phyloP scores from a whole-genome alignment of 1,140 invertebrate species.

The Gryllus bimaculatus region DNA sequence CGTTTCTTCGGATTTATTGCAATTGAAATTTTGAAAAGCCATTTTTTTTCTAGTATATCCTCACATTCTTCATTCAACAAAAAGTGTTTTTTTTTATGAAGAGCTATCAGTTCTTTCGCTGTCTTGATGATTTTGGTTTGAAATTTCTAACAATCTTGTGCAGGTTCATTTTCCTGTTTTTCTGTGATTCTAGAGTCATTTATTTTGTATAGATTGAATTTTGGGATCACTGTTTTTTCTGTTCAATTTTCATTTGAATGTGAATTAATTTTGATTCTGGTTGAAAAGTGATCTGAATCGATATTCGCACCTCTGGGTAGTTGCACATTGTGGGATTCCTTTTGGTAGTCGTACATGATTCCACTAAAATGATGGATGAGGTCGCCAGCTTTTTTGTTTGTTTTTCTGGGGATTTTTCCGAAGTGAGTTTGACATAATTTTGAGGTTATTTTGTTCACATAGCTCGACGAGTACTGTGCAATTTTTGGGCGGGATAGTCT shows the following conservation, averaged over 20 bases:
- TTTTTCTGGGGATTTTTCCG: neutral
- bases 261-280: neutral
- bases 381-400: neutral
- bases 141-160: neutral
- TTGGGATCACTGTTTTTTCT: neutral
- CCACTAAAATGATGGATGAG: neutral
- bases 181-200: neutral
- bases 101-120: neutral
- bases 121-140: neutral
- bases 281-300: neutral
- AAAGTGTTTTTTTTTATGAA: neutral
- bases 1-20: neutral
- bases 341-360: conserved; percentile 3
- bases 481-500: conserved; percentile 8
- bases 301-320: neutral
- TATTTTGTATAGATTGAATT: neutral
- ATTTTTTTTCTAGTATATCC: neutral
- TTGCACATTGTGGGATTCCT: conserved; percentile 5
- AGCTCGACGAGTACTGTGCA: conserved; percentile 2
- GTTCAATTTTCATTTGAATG: neutral
- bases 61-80: neutral
- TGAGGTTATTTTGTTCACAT: conserved; percentile 5
- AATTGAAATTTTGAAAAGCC: neutral
- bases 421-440: conserved; percentile 9
- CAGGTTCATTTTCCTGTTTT: neutral